Conservation (phyloP, 1,140 invertebrate species). For the honey bee (Apis mellifera) region DNA sequence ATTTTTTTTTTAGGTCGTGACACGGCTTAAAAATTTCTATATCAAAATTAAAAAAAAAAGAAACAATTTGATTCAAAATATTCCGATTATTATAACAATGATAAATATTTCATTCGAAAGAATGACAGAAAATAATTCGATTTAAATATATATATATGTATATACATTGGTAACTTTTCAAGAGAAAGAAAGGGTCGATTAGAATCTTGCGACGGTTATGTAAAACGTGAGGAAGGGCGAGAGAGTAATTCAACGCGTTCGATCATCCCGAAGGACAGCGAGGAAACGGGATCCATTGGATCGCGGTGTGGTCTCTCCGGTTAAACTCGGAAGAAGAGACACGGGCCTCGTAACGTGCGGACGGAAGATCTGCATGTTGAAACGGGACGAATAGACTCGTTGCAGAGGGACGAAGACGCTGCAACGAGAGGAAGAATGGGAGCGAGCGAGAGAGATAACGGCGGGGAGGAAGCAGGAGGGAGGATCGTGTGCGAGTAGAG, state of each 20-base stretch:
- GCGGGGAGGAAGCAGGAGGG: conserved; percentile 5
- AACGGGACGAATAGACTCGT: neutral
- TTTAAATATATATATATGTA: too few species aligned
- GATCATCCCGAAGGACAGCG: conserved; percentile 15
- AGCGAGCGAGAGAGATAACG: conserved; percentile 3
- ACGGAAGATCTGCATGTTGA: conserved; percentile 32
- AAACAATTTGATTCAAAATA: too few species aligned
- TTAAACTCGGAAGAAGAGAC: conserved; percentile 23
- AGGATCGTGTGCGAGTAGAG: conserved; percentile 42
- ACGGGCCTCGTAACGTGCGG: conserved; percentile 28
- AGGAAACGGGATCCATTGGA: conserved; percentile 11
- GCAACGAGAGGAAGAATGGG: neutral
- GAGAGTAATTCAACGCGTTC: conserved; percentile 19
- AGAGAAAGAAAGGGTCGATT: neutral
- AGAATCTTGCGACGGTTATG: neutral
- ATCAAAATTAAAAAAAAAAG: too few species aligned
- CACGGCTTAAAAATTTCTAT: too few species aligned
- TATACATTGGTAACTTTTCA: too few species aligned
- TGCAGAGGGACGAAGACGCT: neutral
- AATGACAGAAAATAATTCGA: too few species aligned
- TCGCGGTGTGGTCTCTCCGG: neutral
- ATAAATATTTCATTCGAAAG: too few species aligned
- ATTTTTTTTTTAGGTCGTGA: too few species aligned
- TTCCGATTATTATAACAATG: too few species aligned
- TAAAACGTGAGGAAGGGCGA: neutral